phyloP scores from a whole-genome alignment of 2,113 vertebrate species.

The Symphodus melops region DNA sequence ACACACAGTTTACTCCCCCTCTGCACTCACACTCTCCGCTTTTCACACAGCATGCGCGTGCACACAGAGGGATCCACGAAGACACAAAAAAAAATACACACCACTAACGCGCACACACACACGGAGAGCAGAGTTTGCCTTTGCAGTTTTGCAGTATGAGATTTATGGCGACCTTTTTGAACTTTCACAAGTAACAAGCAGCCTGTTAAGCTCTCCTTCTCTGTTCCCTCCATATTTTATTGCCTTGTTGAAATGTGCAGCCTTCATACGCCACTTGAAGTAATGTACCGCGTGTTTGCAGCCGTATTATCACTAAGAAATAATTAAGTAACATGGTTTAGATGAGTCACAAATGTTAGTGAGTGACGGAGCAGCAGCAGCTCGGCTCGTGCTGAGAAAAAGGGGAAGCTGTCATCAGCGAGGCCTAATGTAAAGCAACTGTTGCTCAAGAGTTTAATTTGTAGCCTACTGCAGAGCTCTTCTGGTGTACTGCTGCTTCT shows the following conservation, averaged over 20 bases:
- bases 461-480: constrained; percentile 8
- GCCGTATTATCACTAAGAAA: constrained; percentile 66
- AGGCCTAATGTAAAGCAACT: constrained; percentile 71
- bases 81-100: neutral
- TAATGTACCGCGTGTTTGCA: constrained; percentile 66
- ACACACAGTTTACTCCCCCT: constrained; percentile 59
- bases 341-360: constrained; percentile 81
- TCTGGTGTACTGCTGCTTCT: constrained; percentile 14
- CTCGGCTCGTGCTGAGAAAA: constrained; percentile 69
- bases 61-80: neutral
- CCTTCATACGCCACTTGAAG: constrained; percentile 61
- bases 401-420: constrained; percentile 66
- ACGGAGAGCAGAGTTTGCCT: constrained; percentile 36
- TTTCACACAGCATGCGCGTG: constrained; percentile 31
- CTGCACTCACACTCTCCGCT: constrained; percentile 44
- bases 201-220: constrained; percentile 56
- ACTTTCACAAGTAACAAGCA: constrained; percentile 76
- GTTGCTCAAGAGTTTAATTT: constrained; percentile 64
- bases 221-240: constrained; percentile 77
- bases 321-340: constrained; percentile 87
- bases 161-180: constrained; percentile 82
- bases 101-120: neutral
- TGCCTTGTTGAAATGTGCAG: constrained; percentile 68
- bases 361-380: constrained; percentile 65
- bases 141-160: constrained; percentile 56